Base-by-base conservation (phyloP, 2,797 vertebrate species). In the Acipenser oxyrinchus region DNA sequence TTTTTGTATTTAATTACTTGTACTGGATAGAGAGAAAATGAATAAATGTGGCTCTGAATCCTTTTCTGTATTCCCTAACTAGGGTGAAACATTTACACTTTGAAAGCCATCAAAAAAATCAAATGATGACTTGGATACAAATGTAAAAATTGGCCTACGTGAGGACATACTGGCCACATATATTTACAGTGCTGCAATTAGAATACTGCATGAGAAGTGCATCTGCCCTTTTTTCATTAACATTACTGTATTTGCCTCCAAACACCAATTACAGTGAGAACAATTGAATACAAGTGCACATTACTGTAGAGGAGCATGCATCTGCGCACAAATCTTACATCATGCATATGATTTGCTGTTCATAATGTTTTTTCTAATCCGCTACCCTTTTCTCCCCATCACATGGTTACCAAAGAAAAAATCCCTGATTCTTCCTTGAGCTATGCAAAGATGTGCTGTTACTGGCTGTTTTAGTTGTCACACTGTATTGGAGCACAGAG, bases 381-480 rank as follows among this genome's bases (percentile, higher is more conserved):
- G 72, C 72, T 69, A 71, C 74, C 72, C 69, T 68, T 67, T 79
- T 37, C 37, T 37, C 37, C 37, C 37, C 37, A 4, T 37, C 37
- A 37, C 73, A 76, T 77, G 75, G 78, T 71, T 76, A 74, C 77
- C 79, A 76, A 37, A 10, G 10, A 61, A 61, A 15, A 13, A 61
- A 61, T 76, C 75, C 80, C 70, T 79, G 71, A 74, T 6, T 51
- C 53, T 66, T 74, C 75, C 69, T 75, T 76, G 76, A 62, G 66
- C 71, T 49, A n/a, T 11, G 50, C 73, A 75, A 73, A 74, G 63
- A 65, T 13, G 65, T 10, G 48, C 65, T 60, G 67, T 51, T 70
- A 71, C 73, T 73, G 73, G 58, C 77, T 77, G 74, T 69, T 71
- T 73, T 76, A 79, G 80, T 74, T 76, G 72, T 77, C 75, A 52